Percentiles rank a stretch among this genome's conserved stretches.
These are phyloP conservation scores for Aleiodes leptofemur DNA, from an alignment of 2,888 invertebrate species.

Conservation along the genomic window DNA sequence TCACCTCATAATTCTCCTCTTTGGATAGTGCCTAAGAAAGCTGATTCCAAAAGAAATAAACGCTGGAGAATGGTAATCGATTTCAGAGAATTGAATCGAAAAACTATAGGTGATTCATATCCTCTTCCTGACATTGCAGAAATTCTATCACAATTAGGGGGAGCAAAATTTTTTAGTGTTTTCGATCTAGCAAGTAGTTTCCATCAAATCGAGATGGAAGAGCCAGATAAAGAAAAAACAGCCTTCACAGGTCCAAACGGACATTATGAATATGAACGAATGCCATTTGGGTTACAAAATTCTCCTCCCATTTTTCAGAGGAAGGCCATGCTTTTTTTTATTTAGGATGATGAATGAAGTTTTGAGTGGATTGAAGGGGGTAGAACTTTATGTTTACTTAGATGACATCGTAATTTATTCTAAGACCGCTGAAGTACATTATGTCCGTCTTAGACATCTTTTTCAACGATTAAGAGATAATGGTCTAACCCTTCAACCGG, in stretches of 20 bases:
- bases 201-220: not conserved
- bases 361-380: not conserved
- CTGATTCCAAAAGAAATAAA: not conserved
- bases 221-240: not conserved
- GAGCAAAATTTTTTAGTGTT: not conserved
- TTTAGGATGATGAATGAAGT: not conserved
- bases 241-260: not conserved
- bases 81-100: not conserved
- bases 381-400: too few relatives aligned
- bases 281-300: not conserved
- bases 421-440: too few relatives aligned
- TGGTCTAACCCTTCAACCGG: too few relatives aligned
- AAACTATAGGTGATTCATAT: conserved; percentile 5
- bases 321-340: too few relatives aligned
- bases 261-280: not conserved
- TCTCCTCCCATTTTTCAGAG: too few relatives aligned
- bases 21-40: too few relatives aligned
- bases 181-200: not conserved
- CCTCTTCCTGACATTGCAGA: not conserved
- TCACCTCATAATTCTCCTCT: not conserved
- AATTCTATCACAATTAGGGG: not conserved
- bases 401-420: too few relatives aligned
- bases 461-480: too few relatives aligned
- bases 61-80: too few relatives aligned
- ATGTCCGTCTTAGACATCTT: too few relatives aligned